Evolutionary conservation across 2,113 vertebrate species (phyloP), one percentile per base, ranked within the genome.

Genomic region (Datnioides undecimradiatus): DNA sequence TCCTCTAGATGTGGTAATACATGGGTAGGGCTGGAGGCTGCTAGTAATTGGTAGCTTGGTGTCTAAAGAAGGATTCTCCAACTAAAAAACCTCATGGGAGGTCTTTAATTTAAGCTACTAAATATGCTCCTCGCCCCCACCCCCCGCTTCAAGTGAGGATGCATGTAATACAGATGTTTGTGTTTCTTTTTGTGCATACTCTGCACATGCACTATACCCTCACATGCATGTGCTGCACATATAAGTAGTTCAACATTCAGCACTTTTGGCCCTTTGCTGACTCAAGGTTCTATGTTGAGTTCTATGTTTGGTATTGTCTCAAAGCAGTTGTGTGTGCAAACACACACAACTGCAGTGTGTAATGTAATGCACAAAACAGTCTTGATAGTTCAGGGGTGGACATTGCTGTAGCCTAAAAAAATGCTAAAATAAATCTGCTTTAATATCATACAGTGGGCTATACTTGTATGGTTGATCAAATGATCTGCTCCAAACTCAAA

Each of bases 51-150:
- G 46, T 87, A 83, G 88, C 79, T 87, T 83, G 60, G 71, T 77
- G 66, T 79, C 88, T 80, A 84, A 85, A 87, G 74, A 68, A 58
- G 67, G 76, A 77, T 83, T 73, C 88, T 82, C 82, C 76, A 78
- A 80, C 80, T 84, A 52, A 76, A 83, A 85, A 83, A 79, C 77
- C 84, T 84, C 85, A 85, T 58, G 73, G 90, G 87, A 90, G 90
- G 88, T 91, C 90, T 92, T 80, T 92, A 86, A 92, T 90, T 92
- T 90, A 52, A 58, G 31, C 70, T 31, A 60, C 72, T 80, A 83
- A 70, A 76, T 72, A 81, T 36, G 51, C 83, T 79, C 76, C 83
- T 71, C 71, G 49, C 60, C 72, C 77, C 73, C 62, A 57, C 72
- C 77, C 73, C 62, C 62, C 45, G 5, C 36, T 57, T 41, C 60